Evolutionary conservation across 2,888 invertebrate species (phyloP), one percentile per base, ranked within the genome.

Genomic region (Drosophila ustulata): DNA sequence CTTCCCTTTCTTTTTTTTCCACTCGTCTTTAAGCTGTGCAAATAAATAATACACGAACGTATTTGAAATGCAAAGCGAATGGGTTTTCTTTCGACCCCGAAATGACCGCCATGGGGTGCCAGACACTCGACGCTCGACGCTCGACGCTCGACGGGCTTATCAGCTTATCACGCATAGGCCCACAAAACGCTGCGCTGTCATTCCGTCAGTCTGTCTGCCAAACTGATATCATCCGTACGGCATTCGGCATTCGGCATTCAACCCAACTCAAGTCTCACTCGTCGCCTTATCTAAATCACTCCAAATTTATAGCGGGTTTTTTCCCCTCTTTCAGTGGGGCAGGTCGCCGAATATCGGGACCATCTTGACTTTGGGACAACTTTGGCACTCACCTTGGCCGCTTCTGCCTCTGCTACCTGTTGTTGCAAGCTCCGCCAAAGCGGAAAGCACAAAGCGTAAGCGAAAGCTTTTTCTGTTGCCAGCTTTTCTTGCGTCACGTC

Each of bases 101-200:
- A 78, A 74, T 79, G 82, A 82, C 82, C 82, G 82, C 50, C 76
- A 78, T 47, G 66, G 52, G 26, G 43, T 59, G 59, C 43, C 70
- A 72, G 59, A 59, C 56, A 71, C 63, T 75, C 52, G 59, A 64
- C 67, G 34, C 34, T n/a, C n/a, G 34, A 37, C 74, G 5, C 18
- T 18, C 18, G 18, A 18, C 5, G 28, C 28, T 28, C 28, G 28
- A 28, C 28, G 28, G 43, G 74, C 66, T 75, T 67, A 75, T 81
- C 76, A 68, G 71, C 71, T 67, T 70, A 75, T 76, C 64, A 57
- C 56, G 30, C 32, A 13, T 32, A 49, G 30, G 49, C 25, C 25
- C 25, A 9, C 47, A 53, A 52, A 59, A 34, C 49, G 30, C 43
- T 45, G 11, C 56, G 11, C 56, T 63, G 66, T 63, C 59, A 56